phyloP scores from a whole-genome alignment of 2,888 invertebrate species.

The Spisula solida region DNA sequence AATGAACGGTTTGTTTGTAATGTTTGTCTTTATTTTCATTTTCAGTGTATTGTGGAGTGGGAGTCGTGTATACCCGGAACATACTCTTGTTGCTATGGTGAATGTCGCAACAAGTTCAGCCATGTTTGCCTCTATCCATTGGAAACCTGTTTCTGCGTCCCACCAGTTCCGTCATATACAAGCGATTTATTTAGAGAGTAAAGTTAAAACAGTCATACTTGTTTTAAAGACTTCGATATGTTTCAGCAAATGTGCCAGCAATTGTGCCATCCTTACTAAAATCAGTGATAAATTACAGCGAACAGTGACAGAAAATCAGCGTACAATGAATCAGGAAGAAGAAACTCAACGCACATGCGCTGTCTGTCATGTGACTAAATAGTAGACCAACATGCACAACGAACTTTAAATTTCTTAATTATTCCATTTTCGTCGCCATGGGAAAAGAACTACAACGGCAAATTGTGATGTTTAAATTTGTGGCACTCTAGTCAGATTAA shows the following conservation, averaged over 20 bases:
- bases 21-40: neutral
- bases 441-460: neutral
- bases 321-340: neutral
- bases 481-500: neutral
- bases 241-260: neutral
- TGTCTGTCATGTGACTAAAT: neutral
- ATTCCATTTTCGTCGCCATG: neutral
- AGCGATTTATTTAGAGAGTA: neutral
- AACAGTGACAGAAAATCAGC: no score
- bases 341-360: neutral
- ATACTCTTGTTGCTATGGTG: constrained; percentile 48
- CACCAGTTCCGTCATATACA: neutral
- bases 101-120: constrained; percentile 51
- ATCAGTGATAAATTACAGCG: no score
- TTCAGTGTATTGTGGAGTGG: constrained; percentile 33
- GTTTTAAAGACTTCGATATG: neutral
- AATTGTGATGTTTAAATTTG: neutral
- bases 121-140: constrained; percentile 54
- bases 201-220: neutral
- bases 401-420: neutral
- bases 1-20: no score
- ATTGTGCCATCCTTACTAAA: no score
- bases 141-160: constrained; percentile 47
- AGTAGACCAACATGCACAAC: no score
- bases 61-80: constrained; percentile 53